These are phyloP conservation scores for Spicauda simplicius DNA, from an alignment of 2,888 invertebrate genomes.

Conservation along the genomic window DNA sequence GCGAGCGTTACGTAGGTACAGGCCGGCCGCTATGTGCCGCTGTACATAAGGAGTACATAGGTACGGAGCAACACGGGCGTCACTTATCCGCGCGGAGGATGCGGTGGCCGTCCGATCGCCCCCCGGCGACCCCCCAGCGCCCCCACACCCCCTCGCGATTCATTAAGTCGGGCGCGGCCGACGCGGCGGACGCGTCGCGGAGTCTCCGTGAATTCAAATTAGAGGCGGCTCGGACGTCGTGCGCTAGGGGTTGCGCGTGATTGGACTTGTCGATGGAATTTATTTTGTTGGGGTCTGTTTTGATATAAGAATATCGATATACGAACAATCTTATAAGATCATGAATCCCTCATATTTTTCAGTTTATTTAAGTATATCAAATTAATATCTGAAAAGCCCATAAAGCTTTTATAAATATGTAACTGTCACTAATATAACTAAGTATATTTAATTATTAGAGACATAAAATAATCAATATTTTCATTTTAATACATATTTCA, in stretches of 20 bases:
- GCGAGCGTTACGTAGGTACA: conserved; percentile 81
- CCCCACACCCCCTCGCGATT: conserved; percentile 64
- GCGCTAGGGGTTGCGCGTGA: conserved; percentile 60
- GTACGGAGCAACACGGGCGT: conserved; percentile 81
- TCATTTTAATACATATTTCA: too few relatives aligned
- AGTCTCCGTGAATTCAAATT: conserved; percentile 85
- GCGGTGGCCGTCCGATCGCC: conserved; percentile 81
- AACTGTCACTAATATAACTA: too few relatives aligned
- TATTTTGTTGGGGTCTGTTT: conserved; percentile 1
- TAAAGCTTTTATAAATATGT: too few relatives aligned
- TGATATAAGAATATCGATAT: not conserved
- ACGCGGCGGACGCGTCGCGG: conserved; percentile 83
- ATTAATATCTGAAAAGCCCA: too few relatives aligned
- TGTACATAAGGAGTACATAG: conserved; percentile 78
- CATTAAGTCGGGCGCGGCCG: conserved; percentile 85
- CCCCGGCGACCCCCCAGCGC: conserved; percentile 61
- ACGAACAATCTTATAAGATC: too few relatives aligned
- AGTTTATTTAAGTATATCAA: too few relatives aligned
- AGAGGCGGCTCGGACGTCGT: conserved; percentile 83
- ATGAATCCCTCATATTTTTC: too few relatives aligned
- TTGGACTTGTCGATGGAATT: conserved; percentile 33
- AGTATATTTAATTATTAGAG: too few relatives aligned
- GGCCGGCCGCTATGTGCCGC: conserved; percentile 77
- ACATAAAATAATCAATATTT: too few relatives aligned
- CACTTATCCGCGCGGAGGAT: conserved; percentile 85